A percentile compares a stretch with the other conserved stretches of the same genome.
Evolutionary conservation across 2,888 invertebrate species (phyloP).

Genomic region (Lasioglossum leucozonium): DNA sequence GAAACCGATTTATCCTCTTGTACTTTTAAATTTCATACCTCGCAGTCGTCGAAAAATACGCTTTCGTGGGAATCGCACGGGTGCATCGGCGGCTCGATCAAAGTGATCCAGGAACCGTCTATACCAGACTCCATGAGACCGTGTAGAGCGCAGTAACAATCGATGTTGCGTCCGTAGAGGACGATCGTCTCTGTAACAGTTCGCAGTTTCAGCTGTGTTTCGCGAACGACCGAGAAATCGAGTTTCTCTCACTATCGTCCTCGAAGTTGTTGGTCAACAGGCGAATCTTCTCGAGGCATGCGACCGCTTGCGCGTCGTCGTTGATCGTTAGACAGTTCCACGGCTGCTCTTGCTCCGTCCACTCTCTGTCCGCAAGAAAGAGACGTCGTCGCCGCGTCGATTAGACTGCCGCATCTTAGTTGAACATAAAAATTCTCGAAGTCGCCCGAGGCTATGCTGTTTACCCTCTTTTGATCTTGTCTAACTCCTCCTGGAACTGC

Average conservation of each 20-base stretch:
- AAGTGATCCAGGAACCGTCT: conserved; percentile 86
- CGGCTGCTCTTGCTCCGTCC: conserved; percentile 82
- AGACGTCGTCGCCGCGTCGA: too few relatives aligned
- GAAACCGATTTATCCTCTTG: too few relatives aligned
- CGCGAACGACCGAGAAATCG: not conserved
- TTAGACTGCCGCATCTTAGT: too few relatives aligned
- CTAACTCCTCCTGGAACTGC: conserved; percentile 53
- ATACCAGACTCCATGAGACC: conserved; percentile 88
- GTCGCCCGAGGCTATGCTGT: not conserved
- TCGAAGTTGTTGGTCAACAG: conserved; percentile 65
- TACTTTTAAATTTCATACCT: conserved; percentile 78
- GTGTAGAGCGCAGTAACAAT: conserved; percentile 88
- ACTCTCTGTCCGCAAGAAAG: conserved; percentile 11
- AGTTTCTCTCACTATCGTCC: conserved; percentile 59
- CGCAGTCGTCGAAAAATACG: conserved; percentile 81
- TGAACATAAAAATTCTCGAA: too few relatives aligned
- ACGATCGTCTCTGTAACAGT: conserved; percentile 83
- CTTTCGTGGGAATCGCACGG: conserved; percentile 70
- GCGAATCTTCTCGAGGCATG: conserved; percentile 74
- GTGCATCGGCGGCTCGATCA: conserved; percentile 86
- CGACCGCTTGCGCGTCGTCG: conserved; percentile 85
- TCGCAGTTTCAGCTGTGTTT: not conserved
- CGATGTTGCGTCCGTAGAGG: conserved; percentile 89
- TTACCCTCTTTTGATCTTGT: conserved; percentile 62
- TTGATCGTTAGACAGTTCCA: conserved; percentile 88